phyloP scores from a whole-genome alignment of 2,113 vertebrate species.

The Acanthisitta chloris region DNA sequence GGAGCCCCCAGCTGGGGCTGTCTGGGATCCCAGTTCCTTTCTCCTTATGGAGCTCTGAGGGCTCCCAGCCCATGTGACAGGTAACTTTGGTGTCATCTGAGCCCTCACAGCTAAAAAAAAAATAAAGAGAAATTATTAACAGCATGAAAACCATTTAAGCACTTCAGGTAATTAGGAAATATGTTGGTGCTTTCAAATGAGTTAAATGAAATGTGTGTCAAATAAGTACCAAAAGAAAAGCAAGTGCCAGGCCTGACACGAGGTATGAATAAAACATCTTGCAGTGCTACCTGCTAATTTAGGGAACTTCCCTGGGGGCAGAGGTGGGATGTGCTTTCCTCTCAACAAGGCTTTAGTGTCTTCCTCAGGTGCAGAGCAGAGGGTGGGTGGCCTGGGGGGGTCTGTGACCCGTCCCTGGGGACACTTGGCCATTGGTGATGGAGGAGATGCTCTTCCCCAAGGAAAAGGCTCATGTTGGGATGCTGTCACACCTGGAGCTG shows the following conservation, averaged over 20 bases:
- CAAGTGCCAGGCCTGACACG: background rate
- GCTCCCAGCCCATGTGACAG: background rate
- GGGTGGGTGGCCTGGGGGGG: fast-evolving
- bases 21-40: fast-evolving
- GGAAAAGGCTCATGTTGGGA: fast-evolving
- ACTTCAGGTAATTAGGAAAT: constrained; percentile 33
- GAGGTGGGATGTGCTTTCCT: background rate
- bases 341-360: background rate
- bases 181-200: background rate
- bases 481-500: background rate
- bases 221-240: background rate
- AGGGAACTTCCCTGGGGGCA: background rate
- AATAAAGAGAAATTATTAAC: background rate
- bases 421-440: fast-evolving
- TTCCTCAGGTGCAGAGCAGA: fast-evolving
- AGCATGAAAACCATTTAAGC: background rate
- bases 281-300: background rate
- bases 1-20: fast-evolving
- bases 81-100: background rate
- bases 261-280: background rate
- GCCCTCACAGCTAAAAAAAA: background rate
- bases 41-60: background rate
- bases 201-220: constrained; percentile 11
- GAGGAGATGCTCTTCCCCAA: fast-evolving
- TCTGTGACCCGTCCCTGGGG: fast-evolving